A percentile compares a stretch with the other conserved stretches of the same genome.
phyloP scores from a whole-genome alignment of 2,113 vertebrate genomes.

The Pitta sordida region DNA sequence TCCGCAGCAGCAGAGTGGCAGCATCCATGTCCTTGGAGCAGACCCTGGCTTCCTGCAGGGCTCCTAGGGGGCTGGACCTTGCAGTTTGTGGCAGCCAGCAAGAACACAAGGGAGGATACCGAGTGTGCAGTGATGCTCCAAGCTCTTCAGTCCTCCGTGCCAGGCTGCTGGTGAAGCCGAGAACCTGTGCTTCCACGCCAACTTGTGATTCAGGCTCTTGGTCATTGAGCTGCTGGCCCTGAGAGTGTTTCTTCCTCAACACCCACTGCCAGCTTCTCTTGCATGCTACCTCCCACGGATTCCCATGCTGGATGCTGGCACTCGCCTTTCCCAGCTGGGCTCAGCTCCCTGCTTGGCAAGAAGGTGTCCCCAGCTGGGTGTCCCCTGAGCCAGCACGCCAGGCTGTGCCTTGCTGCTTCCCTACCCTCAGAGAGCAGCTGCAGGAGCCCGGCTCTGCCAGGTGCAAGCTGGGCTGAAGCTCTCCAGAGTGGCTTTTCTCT shows the following conservation, averaged over 20 bases:
- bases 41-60: not conserved
- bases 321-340: slow-evolving; percentile 5
- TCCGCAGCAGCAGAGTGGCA: not conserved
- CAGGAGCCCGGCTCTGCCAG: not conserved
- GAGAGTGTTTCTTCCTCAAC: not conserved
- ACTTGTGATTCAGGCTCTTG: not conserved
- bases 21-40: fast-evolving
- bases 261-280: not conserved
- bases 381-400: not conserved
- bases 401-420: not conserved
- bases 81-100: fast-evolving
- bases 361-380: not conserved
- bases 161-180: not conserved
- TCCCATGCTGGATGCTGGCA: not conserved
- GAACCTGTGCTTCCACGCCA: not conserved
- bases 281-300: not conserved
- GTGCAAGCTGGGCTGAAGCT: not conserved
- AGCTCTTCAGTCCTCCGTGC: not conserved
- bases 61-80: not conserved
- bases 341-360: not conserved
- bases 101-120: not conserved
- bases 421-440: not conserved
- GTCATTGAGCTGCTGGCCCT: not conserved
- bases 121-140: not conserved
- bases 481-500: not conserved